Base-by-base conservation (phyloP, 2,888 invertebrate genomes). In the Agonopterix arenella region DNA sequence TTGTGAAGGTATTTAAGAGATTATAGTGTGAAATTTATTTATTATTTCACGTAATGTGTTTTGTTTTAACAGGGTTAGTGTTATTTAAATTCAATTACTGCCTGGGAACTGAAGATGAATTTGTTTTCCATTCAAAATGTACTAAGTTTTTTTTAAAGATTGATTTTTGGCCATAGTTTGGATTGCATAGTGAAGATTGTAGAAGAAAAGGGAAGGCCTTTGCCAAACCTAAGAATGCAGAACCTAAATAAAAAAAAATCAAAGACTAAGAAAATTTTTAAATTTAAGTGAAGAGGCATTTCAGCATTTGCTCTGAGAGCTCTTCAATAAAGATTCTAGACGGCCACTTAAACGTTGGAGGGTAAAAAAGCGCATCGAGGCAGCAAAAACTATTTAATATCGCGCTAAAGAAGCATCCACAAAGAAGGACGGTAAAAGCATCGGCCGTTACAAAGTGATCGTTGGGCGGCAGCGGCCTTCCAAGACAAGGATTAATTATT, bases 361-460 rank as follows among this genome's bases (percentile, higher is more conserved):
- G 51, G 60, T 70, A 72, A 80, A 83, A 83, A 84, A 78, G 68
- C 59, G 74, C 78, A 80, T 62, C 62, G 74, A 80, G 62, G 76
- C 74, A 73, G 73, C 77, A 80, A 74, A 75, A 86, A 84, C 88
- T 86, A 86, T 86, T 86, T 89, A 88, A 88, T 88, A 88, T 80
- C 76, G 72, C 58, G 68, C 72, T 73, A 70, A 78, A 70, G 77
- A 74, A 71, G 66, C 70, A 62, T 68, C 69, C 70, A 79, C 81
- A 85, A 84, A 79, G 81, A 73, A 64, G 59, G 65, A 62, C 73
- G 73, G 64, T 75, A 74, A 76, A 76, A 80, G 80, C 81, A 70
- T 66, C 72, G 76, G 66, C 68, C 28, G 28, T 28, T 28, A 80
- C 81, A 83, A 83, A 83, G 84, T 70, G 69, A 77, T 75, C 69